Evolutionary conservation across 2,888 invertebrate species (phyloP).

Genomic region (Chydorus sphaericus): DNA sequence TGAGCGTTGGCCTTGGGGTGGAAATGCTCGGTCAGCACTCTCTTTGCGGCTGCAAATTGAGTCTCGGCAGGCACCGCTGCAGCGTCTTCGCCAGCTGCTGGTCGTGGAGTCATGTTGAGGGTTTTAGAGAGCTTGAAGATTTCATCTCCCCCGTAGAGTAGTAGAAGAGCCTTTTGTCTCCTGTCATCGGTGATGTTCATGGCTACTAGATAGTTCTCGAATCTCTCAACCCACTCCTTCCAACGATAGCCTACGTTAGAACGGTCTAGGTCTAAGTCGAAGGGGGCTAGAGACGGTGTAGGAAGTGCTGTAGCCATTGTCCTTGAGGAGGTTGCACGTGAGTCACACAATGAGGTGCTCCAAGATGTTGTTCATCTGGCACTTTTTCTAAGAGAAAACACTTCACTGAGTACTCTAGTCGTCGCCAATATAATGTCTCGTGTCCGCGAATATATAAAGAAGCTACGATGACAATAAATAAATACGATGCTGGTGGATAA

Average conservation of each 20-base stretch:
- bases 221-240: slow-evolving; percentile 3
- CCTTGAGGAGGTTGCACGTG: too few relatives aligned
- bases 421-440: too few relatives aligned
- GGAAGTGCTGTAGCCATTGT: too few relatives aligned
- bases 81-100: not conserved
- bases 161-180: not conserved
- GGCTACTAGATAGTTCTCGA: not conserved
- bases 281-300: slow-evolving; percentile 8
- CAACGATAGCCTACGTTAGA: not conserved
- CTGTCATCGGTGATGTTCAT: not conserved
- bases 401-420: too few relatives aligned
- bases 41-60: not conserved
- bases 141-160: not conserved
- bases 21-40: not conserved
- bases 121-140: not conserved
- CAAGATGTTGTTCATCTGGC: too few relatives aligned
- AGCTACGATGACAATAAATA: too few relatives aligned
- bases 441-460: too few relatives aligned
- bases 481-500: too few relatives aligned
- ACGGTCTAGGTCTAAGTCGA: not conserved
- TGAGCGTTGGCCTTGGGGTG: not conserved
- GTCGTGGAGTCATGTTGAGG: not conserved
- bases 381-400: too few relatives aligned
- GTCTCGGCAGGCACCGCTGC: not conserved
- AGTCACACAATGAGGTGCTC: too few relatives aligned